Percentiles rank a stretch among this genome's conserved stretches.
phyloP scores from a whole-genome alignment of 2,888 invertebrate species.

The Sycophila texana region DNA sequence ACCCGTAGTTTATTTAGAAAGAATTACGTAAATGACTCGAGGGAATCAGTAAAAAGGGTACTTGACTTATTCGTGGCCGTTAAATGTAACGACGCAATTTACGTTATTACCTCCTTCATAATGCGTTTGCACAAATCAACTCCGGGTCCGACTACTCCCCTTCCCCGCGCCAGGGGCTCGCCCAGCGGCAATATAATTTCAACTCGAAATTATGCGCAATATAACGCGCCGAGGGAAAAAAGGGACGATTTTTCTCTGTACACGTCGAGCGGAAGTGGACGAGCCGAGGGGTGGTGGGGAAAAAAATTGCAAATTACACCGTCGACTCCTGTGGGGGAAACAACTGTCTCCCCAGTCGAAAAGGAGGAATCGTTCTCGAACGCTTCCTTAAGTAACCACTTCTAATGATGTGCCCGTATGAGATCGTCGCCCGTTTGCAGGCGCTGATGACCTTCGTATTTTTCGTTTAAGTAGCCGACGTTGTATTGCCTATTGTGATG shows the following conservation, averaged over 20 bases:
- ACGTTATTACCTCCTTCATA: slow-evolving; percentile 53
- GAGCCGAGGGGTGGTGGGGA: background rate
- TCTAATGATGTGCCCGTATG: no score
- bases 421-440: no score
- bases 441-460: no score
- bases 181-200: slow-evolving; percentile 32
- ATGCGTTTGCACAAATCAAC: slow-evolving; percentile 52
- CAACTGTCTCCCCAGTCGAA: slow-evolving; percentile 7
- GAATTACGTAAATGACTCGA: slow-evolving; percentile 48
- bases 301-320: slow-evolving; percentile 1
- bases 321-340: slow-evolving; percentile 1
- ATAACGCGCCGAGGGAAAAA: background rate
- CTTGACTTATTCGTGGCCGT: slow-evolving; percentile 51
- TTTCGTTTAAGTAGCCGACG: no score
- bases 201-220: slow-evolving; percentile 11
- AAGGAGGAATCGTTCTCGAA: slow-evolving; percentile 2
- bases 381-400: background rate
- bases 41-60: slow-evolving; percentile 48
- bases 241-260: background rate
- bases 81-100: slow-evolving; percentile 52
- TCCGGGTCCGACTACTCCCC: slow-evolving; percentile 10
- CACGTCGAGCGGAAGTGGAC: no score
- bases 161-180: background rate
- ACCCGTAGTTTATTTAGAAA: slow-evolving; percentile 38
- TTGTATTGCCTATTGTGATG: no score